These are phyloP conservation scores for Osmoderma eremita DNA, from an alignment of 2,888 invertebrate genomes.

Conservation along the genomic window DNA sequence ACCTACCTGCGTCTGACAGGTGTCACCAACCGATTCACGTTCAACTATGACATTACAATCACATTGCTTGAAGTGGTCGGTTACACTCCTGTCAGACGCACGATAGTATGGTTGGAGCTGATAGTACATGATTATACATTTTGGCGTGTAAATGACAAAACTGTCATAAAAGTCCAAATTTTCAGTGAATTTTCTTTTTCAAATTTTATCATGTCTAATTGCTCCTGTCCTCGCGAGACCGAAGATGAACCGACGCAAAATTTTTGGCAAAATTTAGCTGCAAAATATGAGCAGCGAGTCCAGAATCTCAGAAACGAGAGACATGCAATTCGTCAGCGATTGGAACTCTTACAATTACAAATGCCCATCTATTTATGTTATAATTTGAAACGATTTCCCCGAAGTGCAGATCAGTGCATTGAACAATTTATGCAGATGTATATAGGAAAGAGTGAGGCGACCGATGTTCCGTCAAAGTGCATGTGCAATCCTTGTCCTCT, in stretches of 20 bases:
- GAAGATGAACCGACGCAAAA: conserved; percentile 4
- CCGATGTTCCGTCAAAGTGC: neutral
- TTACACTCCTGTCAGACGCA: too few species aligned
- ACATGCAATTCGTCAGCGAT: conserved; percentile 13
- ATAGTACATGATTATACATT: too few species aligned
- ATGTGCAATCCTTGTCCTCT: conserved; percentile 16
- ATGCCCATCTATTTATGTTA: conserved; percentile 24
- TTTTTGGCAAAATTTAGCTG: conserved; percentile 21
- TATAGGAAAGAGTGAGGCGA: too few species aligned
- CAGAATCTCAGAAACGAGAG: conserved; percentile 3
- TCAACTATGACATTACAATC: too few species aligned
- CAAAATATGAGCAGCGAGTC: conserved; percentile 26
- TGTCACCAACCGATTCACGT: too few species aligned
- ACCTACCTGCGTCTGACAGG: too few species aligned
- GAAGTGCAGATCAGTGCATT: conserved; percentile 4
- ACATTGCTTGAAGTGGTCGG: too few species aligned
- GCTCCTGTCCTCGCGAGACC: conserved; percentile 10
- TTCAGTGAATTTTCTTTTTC: conserved; percentile 11
- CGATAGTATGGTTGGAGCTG: too few species aligned
- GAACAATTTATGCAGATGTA: conserved; percentile 1
- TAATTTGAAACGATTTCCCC: conserved; percentile 13
- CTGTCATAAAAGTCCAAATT: conserved; percentile 20
- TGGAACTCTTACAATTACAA: conserved; percentile 26
- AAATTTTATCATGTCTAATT: conserved; percentile 21
- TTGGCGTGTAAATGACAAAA: conserved; percentile 5